These are phyloP conservation scores for Andrena hattorfiana DNA, from an alignment of 2,888 invertebrate species.

Conservation along the genomic window DNA sequence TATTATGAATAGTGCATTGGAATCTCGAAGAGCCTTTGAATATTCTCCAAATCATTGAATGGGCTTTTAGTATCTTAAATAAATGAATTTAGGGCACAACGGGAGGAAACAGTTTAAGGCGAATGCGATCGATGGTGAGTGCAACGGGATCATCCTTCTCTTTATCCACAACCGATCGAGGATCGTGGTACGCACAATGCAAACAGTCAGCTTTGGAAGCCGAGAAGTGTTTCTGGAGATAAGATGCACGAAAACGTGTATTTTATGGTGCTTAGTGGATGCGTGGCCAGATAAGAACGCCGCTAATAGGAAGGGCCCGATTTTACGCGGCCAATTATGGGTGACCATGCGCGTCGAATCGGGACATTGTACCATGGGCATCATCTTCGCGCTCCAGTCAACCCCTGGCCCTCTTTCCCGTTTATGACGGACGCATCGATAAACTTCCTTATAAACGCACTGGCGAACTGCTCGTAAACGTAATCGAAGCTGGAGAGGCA, in stretches of 20 bases:
- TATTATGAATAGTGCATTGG: background rate
- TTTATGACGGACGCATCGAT: constrained; percentile 55
- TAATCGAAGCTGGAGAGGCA: constrained; percentile 59
- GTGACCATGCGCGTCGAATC: constrained; percentile 27
- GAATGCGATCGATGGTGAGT: no score
- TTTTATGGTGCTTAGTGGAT: constrained; percentile 3
- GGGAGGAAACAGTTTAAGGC: no score
- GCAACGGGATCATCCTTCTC: no score
- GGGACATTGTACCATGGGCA: constrained; percentile 33
- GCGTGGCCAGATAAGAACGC: constrained; percentile 6
- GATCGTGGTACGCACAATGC: no score
- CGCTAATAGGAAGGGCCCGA: constrained; percentile 23
- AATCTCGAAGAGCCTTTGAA: background rate
- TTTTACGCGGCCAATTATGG: constrained; percentile 36
- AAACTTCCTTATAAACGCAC: constrained; percentile 63
- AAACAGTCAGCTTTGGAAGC: background rate
- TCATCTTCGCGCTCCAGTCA: constrained; percentile 2
- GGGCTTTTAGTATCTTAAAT: background rate
- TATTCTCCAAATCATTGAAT: background rate
- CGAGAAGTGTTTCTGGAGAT: background rate
- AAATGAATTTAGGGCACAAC: no score
- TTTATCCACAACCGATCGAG: no score
- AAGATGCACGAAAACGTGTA: constrained; percentile 2
- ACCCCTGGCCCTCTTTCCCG: background rate
- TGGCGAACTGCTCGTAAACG: constrained; percentile 68